Evolutionary conservation across 2,113 vertebrate genomes (phyloP).

Genomic region (Macrotis lagotis): DNA sequence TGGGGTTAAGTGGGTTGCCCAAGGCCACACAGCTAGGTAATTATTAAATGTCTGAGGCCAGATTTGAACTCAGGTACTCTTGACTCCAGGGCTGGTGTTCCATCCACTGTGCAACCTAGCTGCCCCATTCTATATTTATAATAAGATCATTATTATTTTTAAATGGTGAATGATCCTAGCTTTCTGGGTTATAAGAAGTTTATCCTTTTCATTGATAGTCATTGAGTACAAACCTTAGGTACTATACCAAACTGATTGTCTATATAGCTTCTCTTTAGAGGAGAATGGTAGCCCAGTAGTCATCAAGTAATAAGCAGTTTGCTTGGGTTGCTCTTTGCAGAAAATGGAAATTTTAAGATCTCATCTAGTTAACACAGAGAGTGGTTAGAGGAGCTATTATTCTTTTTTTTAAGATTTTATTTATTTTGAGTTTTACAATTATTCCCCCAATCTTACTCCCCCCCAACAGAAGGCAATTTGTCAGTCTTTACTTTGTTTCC

Average conservation of each 20-base stretch:
- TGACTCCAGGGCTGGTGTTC: too few relatives aligned
- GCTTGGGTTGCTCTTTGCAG: neutral
- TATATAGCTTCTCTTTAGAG: neutral
- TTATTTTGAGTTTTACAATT: too few relatives aligned
- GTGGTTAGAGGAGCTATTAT: neutral
- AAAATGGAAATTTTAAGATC: neutral
- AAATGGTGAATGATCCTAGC: neutral
- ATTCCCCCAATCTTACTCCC: too few relatives aligned
- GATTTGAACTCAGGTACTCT: too few relatives aligned
- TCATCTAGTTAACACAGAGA: neutral
- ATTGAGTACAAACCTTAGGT: neutral
- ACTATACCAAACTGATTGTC: neutral
- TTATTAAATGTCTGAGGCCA: too few relatives aligned
- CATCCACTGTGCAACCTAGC: too few relatives aligned
- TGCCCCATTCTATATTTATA: too few relatives aligned
- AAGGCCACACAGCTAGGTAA: too few relatives aligned
- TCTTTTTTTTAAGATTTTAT: too few relatives aligned
- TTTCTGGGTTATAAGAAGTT: neutral
- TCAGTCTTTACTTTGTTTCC: too few relatives aligned
- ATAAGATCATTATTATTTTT: neutral
- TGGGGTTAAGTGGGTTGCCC: too few relatives aligned
- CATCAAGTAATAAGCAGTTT: neutral
- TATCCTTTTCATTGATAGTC: neutral
- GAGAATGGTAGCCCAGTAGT: neutral
- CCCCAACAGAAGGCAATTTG: too few relatives aligned